Base-by-base conservation (phyloP, 2,113 vertebrate genomes). In the Plecotus auritus region DNA sequence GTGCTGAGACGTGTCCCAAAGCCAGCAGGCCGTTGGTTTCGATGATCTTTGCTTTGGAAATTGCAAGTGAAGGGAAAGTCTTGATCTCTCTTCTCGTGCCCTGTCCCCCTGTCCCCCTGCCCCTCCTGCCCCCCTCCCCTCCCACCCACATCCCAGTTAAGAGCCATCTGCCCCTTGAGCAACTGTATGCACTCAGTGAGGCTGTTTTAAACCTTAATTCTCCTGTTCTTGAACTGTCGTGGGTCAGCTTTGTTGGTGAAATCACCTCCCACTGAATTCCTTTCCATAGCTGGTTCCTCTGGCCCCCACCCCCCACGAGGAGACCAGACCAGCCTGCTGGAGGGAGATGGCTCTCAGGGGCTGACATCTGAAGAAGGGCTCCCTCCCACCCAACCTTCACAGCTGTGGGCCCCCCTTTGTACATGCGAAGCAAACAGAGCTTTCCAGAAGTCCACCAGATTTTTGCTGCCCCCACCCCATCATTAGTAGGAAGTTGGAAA, bases 401-500 rank as follows among this genome's bases (percentile, higher is more conserved):
- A 16, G 81, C 54, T 20, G 0, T 11, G 13, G 26, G 26, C 11
- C 18, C 85, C 47, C n/a, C 40, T 78, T 42, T 13, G 14, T 40
- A 6, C 22, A 11, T 40, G 20, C 22, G 23, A 92, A 93, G 59
- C 76, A 51, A 35, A 35, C 1, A 4, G 90, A 96, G 91, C 88
- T 96, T 95, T 73, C 64, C 59, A 93, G 92, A 94, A 81, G 83
- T 87, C 87, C 4, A 0, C 86, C 49, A 42, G 94, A 80, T 74
- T 94, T 91, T 85, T 90, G 49, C 59, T 67, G 28, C 61, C 35
- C 10, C 1, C 26, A 40, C 45, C 56, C 42, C 30, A 35, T 92
- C 73, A 40, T 45, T 45, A 64, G 67, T 85, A 45, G 87, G 69
- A 94, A 96, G 90, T 96, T 92, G 95, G 95, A 96, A 97, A 95